Evolutionary conservation across 1,140 invertebrate genomes (phyloP).

Genomic region (Orchestia grillus): DNA sequence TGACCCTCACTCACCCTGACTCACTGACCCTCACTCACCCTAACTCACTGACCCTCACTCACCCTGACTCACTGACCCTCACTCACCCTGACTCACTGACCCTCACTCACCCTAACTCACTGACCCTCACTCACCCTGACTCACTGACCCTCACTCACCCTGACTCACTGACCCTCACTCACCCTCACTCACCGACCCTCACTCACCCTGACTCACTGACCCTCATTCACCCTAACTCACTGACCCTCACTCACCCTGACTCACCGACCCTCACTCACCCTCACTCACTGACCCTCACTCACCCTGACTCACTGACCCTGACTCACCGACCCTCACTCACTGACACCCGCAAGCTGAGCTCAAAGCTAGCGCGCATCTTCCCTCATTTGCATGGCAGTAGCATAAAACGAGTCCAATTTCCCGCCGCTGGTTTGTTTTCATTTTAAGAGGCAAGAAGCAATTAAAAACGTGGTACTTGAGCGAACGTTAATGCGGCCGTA

Average conservation of each 20-base stretch:
- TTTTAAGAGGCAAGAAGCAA: slow-evolving; percentile 53
- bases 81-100: not conserved
- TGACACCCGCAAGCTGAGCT: not conserved
- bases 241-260: not conserved
- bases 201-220: too few relatives aligned
- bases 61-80: too few relatives aligned
- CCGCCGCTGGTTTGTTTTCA: slow-evolving; percentile 41
- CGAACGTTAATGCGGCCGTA: slow-evolving; percentile 35
- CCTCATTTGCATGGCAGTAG: slow-evolving; percentile 18
- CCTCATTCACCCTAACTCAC: too few relatives aligned
- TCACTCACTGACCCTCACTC: not conserved
- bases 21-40: not conserved
- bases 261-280: not conserved
- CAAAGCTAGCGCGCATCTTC: not conserved
- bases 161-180: too few relatives aligned
- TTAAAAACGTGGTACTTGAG: slow-evolving; percentile 46
- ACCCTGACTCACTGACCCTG: not conserved
- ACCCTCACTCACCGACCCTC: too few relatives aligned
- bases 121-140: too few relatives aligned
- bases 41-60: too few relatives aligned
- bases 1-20: not conserved
- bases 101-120: not conserved
- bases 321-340: not conserved
- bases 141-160: not conserved
- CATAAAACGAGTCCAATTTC: slow-evolving; percentile 41